Conservation (phyloP, 2,888 invertebrate genomes). For the Thalpophila matura region DNA sequence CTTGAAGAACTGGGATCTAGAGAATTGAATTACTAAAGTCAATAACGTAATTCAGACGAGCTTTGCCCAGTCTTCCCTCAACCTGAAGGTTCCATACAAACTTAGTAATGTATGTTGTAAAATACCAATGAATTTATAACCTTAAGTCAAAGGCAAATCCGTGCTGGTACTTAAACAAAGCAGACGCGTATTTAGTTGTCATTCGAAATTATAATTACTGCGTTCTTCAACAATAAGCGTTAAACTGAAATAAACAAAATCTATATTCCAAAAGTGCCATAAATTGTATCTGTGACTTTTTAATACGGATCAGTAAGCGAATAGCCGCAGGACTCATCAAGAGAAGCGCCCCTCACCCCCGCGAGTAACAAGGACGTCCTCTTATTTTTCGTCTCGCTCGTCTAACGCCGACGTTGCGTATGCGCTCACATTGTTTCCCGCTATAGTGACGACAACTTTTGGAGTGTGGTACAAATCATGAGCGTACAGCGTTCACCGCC, state of each 20-base stretch:
- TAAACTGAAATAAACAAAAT: not conserved
- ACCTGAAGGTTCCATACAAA: too few relatives aligned
- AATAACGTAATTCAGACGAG: too few relatives aligned
- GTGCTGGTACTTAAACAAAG: constrained; percentile 3
- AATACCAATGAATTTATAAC: too few relatives aligned
- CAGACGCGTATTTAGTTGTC: constrained; percentile 7
- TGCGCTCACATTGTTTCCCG: not conserved
- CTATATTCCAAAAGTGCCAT: too few relatives aligned
- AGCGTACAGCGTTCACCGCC: constrained; percentile 7
- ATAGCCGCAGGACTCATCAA: too few relatives aligned
- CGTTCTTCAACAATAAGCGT: constrained; percentile 1
- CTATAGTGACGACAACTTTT: not conserved
- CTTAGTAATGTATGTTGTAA: too few relatives aligned
- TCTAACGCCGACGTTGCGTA: not conserved
- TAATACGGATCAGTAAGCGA: not conserved
- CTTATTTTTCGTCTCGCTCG: constrained; percentile 1
- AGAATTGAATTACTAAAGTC: not conserved
- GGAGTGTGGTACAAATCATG: constrained; percentile 11
- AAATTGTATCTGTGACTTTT: not conserved
- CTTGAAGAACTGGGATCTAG: constrained; percentile 83
- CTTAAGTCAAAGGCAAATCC: too few relatives aligned
- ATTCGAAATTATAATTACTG: constrained; percentile 2
- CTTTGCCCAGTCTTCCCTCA: too few relatives aligned
- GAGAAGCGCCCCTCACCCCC: constrained; percentile 5
- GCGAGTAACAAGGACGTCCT: not conserved